Conservation (phyloP, 2,113 vertebrate species). For the Platanista minor region DNA sequence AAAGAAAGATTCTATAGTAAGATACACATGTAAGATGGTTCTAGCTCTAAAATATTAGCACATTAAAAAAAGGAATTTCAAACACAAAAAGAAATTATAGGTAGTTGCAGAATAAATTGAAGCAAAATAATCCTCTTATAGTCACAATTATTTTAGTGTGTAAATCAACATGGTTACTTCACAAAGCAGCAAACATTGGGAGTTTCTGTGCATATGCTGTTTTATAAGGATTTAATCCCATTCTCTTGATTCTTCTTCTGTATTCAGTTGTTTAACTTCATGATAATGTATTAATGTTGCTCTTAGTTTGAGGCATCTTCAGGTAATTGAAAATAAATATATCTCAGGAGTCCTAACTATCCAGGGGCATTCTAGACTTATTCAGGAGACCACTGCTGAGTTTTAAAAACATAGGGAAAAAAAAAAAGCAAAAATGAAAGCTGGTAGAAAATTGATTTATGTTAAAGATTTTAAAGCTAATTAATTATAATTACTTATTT, state of each 20-base stretch:
- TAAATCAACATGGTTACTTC: not conserved
- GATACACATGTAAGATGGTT: not conserved
- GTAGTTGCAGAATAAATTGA: not conserved
- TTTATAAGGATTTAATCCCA: not conserved
- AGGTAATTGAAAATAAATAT: not conserved
- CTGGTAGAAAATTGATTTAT: conserved; percentile 55
- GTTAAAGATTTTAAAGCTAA: conserved; percentile 70
- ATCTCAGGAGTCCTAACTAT: not conserved
- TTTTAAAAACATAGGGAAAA: not conserved
- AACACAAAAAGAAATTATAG: not conserved
- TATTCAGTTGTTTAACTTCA: conserved; percentile 13
- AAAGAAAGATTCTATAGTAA: not conserved
- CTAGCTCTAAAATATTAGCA: not conserved
- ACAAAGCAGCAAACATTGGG: not conserved
- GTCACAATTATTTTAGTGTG: not conserved
- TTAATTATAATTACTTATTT: conserved; percentile 80
- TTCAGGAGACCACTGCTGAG: not conserved
- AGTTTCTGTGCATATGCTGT: not conserved
- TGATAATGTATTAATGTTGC: not conserved
- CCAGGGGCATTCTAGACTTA: not conserved
- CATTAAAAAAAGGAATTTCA: not conserved
- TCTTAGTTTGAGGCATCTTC: not conserved
- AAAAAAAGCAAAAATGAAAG: conserved; percentile 52
- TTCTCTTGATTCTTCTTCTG: not conserved
- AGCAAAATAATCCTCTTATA: not conserved